Evolutionary conservation across 2,888 invertebrate genomes (phyloP).

Genomic region (Diogma glabrata): DNA sequence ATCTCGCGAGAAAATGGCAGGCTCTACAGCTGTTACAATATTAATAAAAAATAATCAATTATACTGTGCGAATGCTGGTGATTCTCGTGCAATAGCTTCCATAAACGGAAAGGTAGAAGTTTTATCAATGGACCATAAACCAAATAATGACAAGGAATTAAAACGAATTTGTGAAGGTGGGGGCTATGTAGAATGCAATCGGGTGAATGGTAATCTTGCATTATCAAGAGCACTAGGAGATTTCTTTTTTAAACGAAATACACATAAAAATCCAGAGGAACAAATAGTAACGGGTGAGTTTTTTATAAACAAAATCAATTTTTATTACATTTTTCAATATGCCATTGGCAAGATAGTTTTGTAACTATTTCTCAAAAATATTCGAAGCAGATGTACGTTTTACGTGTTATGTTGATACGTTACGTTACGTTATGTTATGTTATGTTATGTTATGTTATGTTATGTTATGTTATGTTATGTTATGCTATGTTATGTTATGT

Average conservation of each 20-base stretch:
- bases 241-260: slow-evolving; percentile 90
- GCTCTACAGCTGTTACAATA: slow-evolving; percentile 84
- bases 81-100: slow-evolving; percentile 88
- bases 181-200: slow-evolving; percentile 93
- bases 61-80: slow-evolving; percentile 95
- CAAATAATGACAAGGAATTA: slow-evolving; percentile 76
- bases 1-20: slow-evolving; percentile 85
- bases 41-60: slow-evolving; percentile 73
- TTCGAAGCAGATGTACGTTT: too few species aligned
- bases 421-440: too few species aligned
- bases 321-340: too few species aligned
- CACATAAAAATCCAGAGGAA: slow-evolving; percentile 72
- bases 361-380: too few species aligned
- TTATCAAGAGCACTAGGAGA: slow-evolving; percentile 93
- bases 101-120: slow-evolving; percentile 63
- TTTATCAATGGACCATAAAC: slow-evolving; percentile 90
- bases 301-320: neutral
- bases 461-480: too few species aligned
- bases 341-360: too few species aligned
- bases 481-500: too few species aligned
- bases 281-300: slow-evolving; percentile 89
- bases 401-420: too few species aligned
- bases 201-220: slow-evolving; percentile 97
- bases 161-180: slow-evolving; percentile 87
- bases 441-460: too few species aligned